These are phyloP conservation scores for Pseudochirops cupreus DNA, from an alignment of 2,797 vertebrate species.

Conservation along the genomic window DNA sequence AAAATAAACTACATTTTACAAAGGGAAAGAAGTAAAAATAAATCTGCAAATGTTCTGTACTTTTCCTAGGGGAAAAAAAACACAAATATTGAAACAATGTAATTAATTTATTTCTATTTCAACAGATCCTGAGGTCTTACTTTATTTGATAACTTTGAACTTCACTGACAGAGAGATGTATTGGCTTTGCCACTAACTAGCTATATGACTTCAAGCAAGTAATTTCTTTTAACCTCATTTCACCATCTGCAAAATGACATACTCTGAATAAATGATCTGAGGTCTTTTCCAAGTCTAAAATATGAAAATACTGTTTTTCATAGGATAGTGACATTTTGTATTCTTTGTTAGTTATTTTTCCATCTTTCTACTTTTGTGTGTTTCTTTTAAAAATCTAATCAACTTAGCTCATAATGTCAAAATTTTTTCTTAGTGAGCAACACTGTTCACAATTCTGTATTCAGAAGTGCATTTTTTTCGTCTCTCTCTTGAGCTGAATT, in stretches of 20 bases:
- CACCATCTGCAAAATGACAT: not conserved
- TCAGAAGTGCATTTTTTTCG: no score
- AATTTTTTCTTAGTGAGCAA: no score
- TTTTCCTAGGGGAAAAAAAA: not conserved
- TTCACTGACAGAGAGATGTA: not conserved
- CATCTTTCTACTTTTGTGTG: no score
- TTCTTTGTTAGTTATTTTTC: no score
- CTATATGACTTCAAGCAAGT: not conserved
- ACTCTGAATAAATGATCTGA: not conserved
- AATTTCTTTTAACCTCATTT: not conserved
- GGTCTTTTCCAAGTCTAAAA: not conserved
- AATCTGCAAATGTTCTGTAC: not conserved
- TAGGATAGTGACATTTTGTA: no score
- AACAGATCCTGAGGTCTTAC: not conserved
- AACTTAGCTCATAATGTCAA: no score
- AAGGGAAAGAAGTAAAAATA: not conserved
- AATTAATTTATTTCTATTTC: not conserved
- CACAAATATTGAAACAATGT: not conserved
- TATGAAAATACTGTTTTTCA: not conserved
- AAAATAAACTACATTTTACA: not conserved
- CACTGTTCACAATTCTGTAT: no score
- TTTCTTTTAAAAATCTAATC: no score
- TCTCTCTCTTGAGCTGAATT: no score
- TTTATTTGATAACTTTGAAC: not conserved
- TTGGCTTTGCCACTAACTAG: not conserved